phyloP scores from a whole-genome alignment of 2,888 invertebrate genomes.

The Sinotaia quadrata region DNA sequence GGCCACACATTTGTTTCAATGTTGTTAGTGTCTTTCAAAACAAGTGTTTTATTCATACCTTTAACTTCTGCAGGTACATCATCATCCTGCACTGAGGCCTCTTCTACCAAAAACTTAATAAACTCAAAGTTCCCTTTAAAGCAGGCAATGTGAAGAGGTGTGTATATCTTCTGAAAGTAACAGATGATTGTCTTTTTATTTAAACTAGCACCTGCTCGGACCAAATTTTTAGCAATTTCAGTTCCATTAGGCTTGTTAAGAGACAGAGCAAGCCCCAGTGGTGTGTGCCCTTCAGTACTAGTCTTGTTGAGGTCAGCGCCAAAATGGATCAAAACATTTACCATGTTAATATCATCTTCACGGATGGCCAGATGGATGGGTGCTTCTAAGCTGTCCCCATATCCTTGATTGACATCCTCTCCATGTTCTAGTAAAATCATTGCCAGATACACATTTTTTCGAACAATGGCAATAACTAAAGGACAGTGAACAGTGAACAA shows the following conservation, averaged over 20 bases:
- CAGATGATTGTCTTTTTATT: slow-evolving; percentile 41
- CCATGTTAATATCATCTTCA: slow-evolving; percentile 39
- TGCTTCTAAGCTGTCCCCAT: slow-evolving; percentile 40
- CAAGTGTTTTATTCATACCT: too few species aligned
- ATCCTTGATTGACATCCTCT: slow-evolving; percentile 47
- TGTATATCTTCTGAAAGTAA: slow-evolving; percentile 43
- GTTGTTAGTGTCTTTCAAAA: too few species aligned
- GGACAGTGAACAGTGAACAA: slow-evolving; percentile 41
- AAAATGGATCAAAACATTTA: slow-evolving; percentile 44
- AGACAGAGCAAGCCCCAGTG: slow-evolving; percentile 44
- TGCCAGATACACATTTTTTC: slow-evolving; percentile 42
- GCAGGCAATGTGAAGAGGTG: slow-evolving; percentile 45
- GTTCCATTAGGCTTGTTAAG: slow-evolving; percentile 21
- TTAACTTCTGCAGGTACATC: background rate
- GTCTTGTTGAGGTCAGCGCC: slow-evolving; percentile 47
- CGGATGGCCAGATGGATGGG: slow-evolving; percentile 46
- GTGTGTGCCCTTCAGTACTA: slow-evolving; percentile 42
- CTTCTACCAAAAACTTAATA: slow-evolving; percentile 29
- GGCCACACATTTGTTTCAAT: too few species aligned
- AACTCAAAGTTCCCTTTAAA: slow-evolving; percentile 32
- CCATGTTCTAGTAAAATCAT: slow-evolving; percentile 47
- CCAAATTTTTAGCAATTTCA: slow-evolving; percentile 36
- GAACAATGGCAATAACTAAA: slow-evolving; percentile 43
- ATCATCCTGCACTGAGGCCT: slow-evolving; percentile 10
- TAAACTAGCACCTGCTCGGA: slow-evolving; percentile 42